Conservation (phyloP, 2,888 invertebrate genomes). For the Masnerella sp. region DNA sequence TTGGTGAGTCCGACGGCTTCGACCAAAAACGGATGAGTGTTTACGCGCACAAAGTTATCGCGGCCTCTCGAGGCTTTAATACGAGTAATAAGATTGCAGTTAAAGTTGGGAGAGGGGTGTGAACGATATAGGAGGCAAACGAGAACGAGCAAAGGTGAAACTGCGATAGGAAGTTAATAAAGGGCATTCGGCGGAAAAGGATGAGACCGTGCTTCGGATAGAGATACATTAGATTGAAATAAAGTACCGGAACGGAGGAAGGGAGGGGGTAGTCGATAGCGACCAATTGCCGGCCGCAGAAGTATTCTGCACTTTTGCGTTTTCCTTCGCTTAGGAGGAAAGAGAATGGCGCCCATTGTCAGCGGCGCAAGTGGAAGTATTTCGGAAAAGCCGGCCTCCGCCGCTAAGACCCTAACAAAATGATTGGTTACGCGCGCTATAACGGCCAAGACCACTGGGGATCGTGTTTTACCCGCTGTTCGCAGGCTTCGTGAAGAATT, state of each 20-base stretch:
- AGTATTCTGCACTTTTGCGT: constrained; percentile 52
- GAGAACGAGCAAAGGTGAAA: constrained; percentile 52
- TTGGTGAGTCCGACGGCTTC: neutral
- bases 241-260: constrained; percentile 27
- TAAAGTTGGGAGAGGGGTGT: constrained; percentile 29
- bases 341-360: constrained; percentile 54
- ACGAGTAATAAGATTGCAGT: constrained; percentile 58
- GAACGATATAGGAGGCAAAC: constrained; percentile 35
- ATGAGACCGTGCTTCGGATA: constrained; percentile 55
- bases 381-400: constrained; percentile 32
- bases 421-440: constrained; percentile 54
- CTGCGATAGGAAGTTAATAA: constrained; percentile 56
- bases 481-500: constrained; percentile 52
- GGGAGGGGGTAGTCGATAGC: constrained; percentile 40
- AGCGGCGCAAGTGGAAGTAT: constrained; percentile 48
- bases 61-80: constrained; percentile 39
- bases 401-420: constrained; percentile 50
- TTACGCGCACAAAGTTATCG: constrained; percentile 42
- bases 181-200: constrained; percentile 49
- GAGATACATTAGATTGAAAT: constrained; percentile 58
- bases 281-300: constrained; percentile 47
- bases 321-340: constrained; percentile 52
- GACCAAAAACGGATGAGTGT: constrained; percentile 24
- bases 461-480: constrained; percentile 55
- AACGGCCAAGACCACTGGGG: constrained; percentile 37